Percentiles rank a stretch among this genome's conserved stretches.
These are phyloP conservation scores for Orycteropus afer DNA, from an alignment of 2,113 vertebrate species.

Conservation along the genomic window DNA sequence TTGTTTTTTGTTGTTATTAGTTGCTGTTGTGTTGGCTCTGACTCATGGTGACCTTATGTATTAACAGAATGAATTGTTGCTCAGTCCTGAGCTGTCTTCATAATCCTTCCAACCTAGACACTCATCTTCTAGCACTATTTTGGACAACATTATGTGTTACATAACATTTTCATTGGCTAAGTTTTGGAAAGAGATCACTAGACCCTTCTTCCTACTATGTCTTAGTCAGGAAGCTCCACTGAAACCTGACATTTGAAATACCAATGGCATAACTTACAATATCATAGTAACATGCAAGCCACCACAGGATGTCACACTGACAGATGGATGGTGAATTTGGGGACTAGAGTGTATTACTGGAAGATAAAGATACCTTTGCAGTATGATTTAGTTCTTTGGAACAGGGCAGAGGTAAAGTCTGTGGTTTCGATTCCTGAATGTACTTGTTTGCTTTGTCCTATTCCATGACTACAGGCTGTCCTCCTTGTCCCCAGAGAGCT, in stretches of 20 bases:
- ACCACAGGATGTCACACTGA: background rate
- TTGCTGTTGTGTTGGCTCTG: background rate
- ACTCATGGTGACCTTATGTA: background rate
- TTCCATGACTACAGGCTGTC: background rate
- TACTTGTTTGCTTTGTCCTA: accelerated
- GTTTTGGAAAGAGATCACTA: background rate
- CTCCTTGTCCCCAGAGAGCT: background rate
- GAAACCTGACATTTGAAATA: background rate
- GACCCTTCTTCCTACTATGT: background rate
- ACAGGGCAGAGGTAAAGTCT: too few relatives aligned
- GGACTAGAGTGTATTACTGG: background rate
- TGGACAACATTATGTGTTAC: background rate
- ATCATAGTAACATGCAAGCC: background rate
- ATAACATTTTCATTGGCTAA: background rate
- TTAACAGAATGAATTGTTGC: background rate
- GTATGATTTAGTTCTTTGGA: background rate
- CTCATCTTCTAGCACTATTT: background rate
- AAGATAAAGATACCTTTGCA: background rate
- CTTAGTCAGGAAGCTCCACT: background rate
- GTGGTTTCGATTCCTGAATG: background rate
- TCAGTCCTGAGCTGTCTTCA: background rate
- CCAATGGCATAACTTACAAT: background rate
- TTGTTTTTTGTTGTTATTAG: background rate
- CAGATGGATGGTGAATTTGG: background rate
- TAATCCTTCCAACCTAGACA: background rate